phyloP scores from a whole-genome alignment of 2,888 invertebrate genomes.

The Graphium colonna region DNA sequence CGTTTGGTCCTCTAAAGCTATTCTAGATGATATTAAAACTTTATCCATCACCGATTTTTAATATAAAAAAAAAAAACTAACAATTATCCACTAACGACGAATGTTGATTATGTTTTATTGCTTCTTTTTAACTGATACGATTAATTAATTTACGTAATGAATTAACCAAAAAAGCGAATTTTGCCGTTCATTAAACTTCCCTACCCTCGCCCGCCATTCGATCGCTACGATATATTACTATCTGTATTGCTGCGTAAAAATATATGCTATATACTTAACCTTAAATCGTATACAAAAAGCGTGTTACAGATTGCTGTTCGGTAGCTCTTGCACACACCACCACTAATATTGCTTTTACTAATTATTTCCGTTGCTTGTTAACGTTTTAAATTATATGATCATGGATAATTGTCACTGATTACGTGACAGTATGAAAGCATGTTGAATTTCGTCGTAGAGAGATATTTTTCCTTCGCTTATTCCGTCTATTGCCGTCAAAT shows the following conservation, averaged over 20 bases:
- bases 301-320: constrained; percentile 5
- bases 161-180: not conserved
- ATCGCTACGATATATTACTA: constrained; percentile 5
- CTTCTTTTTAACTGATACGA: too few species aligned
- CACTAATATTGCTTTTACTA: not conserved
- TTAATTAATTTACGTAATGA: not conserved
- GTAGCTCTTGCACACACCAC: constrained; percentile 14
- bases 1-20: constrained; percentile 12
- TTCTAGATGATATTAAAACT: not conserved
- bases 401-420: too few species aligned
- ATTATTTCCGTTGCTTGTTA: too few species aligned
- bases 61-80: too few species aligned
- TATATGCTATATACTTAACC: constrained; percentile 26
- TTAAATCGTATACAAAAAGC: constrained; percentile 41
- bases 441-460: too few species aligned
- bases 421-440: not conserved
- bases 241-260: constrained; percentile 23
- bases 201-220: constrained; percentile 8
- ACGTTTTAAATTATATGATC: too few species aligned
- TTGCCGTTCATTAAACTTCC: not conserved
- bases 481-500: too few species aligned
- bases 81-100: not conserved
- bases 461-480: too few species aligned
- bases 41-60: too few species aligned
- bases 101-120: too few species aligned